A percentile compares a stretch with the other conserved stretches of the same genome.
Conservation (phyloP, 1,140 invertebrate genomes). For the Hetaerina americana region DNA sequence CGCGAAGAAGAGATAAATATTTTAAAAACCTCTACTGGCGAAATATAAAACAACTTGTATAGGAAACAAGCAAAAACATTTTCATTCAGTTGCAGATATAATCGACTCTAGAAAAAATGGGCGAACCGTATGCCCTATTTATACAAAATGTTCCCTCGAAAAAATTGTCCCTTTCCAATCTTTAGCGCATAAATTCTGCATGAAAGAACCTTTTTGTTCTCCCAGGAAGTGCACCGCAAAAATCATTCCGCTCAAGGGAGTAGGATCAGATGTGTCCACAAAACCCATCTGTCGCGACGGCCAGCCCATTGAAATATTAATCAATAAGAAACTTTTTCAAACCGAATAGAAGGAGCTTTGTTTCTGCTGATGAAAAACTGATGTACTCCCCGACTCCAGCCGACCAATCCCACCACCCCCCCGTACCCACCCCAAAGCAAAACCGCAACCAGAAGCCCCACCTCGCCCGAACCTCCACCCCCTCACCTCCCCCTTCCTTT, state of each 20-base stretch:
- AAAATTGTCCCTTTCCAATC: neutral
- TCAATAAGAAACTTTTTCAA: conserved; percentile 1
- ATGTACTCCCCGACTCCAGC: too few relatives aligned
- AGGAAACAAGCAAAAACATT: too few relatives aligned
- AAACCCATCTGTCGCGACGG: neutral
- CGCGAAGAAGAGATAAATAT: too few relatives aligned
- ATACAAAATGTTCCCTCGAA: neutral
- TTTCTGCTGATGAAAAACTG: neutral
- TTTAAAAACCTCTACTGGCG: too few relatives aligned
- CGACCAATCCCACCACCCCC: too few relatives aligned
- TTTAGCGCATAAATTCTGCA: neutral
- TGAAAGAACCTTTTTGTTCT: neutral
- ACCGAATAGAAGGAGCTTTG: neutral
- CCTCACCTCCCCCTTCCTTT: too few relatives aligned
- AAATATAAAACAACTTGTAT: too few relatives aligned
- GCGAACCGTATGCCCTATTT: neutral
- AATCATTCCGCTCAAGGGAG: neutral
- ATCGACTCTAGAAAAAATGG: too few relatives aligned
- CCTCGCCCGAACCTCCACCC: too few relatives aligned
- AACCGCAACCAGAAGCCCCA: too few relatives aligned
- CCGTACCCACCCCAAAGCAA: too few relatives aligned
- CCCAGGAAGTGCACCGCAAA: neutral
- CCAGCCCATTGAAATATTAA: neutral
- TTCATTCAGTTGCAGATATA: too few relatives aligned
- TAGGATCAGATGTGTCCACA: neutral